A percentile compares a stretch with the other conserved stretches of the same genome.
Conservation (phyloP, 1,140 invertebrate species). For the Aphaenogaster floridana region DNA sequence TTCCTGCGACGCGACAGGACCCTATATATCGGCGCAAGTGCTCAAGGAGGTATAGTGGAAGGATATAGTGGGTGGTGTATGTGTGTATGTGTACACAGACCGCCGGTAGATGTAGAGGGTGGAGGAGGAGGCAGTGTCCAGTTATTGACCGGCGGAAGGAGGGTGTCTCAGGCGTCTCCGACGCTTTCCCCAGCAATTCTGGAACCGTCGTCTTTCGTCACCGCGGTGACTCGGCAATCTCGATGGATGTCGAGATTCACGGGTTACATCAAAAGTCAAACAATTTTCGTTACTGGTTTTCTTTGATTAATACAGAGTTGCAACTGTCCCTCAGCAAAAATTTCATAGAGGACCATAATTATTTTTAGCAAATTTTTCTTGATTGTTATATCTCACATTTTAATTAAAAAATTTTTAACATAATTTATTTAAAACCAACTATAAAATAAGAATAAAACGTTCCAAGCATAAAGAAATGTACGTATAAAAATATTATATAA, state of each 20-base stretch:
- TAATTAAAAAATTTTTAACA: not conserved
- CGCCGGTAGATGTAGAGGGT: constrained; percentile 53
- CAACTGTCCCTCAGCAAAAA: not conserved
- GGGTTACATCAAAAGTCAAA: not conserved
- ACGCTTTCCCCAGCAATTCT: constrained; percentile 67
- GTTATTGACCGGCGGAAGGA: constrained; percentile 85
- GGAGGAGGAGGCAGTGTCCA: constrained; percentile 80
- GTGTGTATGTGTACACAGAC: constrained; percentile 28
- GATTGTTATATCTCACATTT: not conserved
- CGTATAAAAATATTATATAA: constrained; percentile 13
- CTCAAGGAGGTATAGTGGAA: constrained; percentile 36
- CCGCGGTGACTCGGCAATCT: constrained; percentile 2
- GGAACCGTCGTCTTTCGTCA: constrained; percentile 57
- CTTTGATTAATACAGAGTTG: not conserved
- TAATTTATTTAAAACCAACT: not conserved
- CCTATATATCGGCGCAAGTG: constrained; percentile 27
- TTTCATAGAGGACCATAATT: not conserved
- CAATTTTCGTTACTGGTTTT: not conserved
- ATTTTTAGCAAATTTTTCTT: not conserved
- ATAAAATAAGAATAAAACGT: not conserved
- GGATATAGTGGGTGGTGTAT: constrained; percentile 4
- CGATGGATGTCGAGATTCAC: constrained; percentile 29
- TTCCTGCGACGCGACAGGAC: constrained; percentile 19
- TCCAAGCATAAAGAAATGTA: constrained; percentile 1
- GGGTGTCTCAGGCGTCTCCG: constrained; percentile 78